These are phyloP conservation scores for Coreoperca whiteheadi DNA, from an alignment of 2,113 vertebrate species.

Conservation along the genomic window DNA sequence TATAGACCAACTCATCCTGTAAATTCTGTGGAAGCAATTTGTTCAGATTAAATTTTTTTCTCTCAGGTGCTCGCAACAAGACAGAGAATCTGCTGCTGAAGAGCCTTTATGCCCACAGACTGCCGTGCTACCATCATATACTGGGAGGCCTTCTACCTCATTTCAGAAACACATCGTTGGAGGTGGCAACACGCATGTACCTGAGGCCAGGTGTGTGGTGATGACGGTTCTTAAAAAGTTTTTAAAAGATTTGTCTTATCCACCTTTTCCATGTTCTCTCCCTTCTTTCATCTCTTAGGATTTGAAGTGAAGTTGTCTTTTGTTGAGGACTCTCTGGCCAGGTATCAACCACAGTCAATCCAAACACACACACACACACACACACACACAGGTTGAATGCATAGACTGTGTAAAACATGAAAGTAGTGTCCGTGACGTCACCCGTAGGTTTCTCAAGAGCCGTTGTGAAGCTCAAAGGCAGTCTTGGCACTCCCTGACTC, in stretches of 20 bases:
- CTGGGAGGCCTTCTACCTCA: conserved; percentile 53
- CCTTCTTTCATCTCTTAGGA: conserved; percentile 72
- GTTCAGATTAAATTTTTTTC: neutral
- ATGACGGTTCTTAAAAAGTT: neutral
- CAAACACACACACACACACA: neutral
- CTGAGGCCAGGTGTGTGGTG: conserved; percentile 59
- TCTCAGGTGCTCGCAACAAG: conserved; percentile 55
- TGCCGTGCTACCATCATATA: conserved; percentile 60
- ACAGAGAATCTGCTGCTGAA: conserved; percentile 59
- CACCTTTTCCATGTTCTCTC: neutral
- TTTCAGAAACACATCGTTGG: conserved; percentile 49
- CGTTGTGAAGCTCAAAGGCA: no score
- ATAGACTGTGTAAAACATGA: no score
- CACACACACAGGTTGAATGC: no score
- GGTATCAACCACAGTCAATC: conserved; percentile 68
- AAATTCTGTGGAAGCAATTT: neutral
- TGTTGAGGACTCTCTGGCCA: conserved; percentile 84
- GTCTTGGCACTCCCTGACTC: no score
- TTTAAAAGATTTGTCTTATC: neutral
- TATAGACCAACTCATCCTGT: no score
- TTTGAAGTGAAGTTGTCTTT: conserved; percentile 88
- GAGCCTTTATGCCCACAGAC: conserved; percentile 37
- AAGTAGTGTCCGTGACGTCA: no score
- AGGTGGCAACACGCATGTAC: conserved; percentile 71
- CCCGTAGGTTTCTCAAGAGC: no score